phyloP scores from a whole-genome alignment of 2,113 vertebrate genomes.

The Gnathonemus longibarbis region DNA sequence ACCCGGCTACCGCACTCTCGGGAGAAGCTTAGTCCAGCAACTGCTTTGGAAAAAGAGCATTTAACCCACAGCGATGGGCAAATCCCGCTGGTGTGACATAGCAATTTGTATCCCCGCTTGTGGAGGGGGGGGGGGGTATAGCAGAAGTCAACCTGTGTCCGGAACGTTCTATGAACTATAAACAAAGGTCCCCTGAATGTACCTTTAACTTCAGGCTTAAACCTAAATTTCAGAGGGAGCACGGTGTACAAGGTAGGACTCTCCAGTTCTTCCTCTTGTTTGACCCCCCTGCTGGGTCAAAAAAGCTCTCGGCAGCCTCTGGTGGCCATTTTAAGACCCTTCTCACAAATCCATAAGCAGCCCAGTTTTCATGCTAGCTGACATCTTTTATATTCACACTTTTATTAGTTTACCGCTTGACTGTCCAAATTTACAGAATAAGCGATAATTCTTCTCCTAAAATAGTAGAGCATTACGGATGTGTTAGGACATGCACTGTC shows the following conservation, averaged over 20 bases:
- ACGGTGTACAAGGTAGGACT: too few relatives aligned
- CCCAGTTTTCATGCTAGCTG: not conserved
- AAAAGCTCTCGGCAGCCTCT: not conserved
- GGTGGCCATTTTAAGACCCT: not conserved
- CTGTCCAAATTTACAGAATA: slow-evolving; percentile 8
- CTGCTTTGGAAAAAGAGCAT: not conserved
- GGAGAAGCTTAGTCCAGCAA: not conserved
- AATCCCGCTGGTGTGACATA: not conserved
- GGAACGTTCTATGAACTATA: not conserved
- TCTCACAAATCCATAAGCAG: not conserved
- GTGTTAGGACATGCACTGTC: not conserved
- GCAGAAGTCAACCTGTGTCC: not conserved
- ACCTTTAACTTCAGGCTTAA: not conserved
- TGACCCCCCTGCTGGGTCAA: not conserved
- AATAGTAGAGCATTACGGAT: not conserved
- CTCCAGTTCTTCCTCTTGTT: not conserved
- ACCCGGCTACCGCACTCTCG: not conserved
- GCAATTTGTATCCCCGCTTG: slow-evolving; percentile 13
- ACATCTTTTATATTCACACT: not conserved
- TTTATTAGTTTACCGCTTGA: slow-evolving; percentile 22
- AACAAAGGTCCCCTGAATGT: not conserved
- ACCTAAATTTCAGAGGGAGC: not conserved
- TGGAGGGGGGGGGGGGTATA: not conserved
- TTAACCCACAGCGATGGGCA: not conserved
- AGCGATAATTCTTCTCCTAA: not conserved